These are phyloP conservation scores for Neoascia interrupta DNA, from an alignment of 2,888 invertebrate species.

Conservation along the genomic window DNA sequence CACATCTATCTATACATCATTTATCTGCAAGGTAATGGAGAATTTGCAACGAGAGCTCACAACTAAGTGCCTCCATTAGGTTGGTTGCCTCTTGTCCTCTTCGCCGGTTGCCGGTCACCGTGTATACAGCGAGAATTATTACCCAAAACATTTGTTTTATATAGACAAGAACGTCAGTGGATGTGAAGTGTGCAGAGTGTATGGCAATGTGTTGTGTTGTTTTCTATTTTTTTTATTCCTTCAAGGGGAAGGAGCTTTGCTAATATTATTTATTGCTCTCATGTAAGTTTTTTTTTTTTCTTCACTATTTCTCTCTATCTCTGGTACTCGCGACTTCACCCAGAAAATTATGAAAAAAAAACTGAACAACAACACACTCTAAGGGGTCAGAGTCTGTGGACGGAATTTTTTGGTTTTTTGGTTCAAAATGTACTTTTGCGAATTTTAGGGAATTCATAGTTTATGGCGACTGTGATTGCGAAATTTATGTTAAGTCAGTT, in stretches of 20 bases:
- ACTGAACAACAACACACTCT: conserved; percentile 16
- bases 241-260: conserved; percentile 42
- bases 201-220: conserved; percentile 12
- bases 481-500: conserved; percentile 65
- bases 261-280: conserved; percentile 64
- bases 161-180: conserved; percentile 62
- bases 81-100: conserved; percentile 41
- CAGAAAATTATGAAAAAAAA: conserved; percentile 6
- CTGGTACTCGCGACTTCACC: not conserved
- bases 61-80: conserved; percentile 67
- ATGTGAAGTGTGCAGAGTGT: conserved; percentile 33
- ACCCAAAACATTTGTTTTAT: conserved; percentile 67
- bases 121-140: conserved; percentile 68
- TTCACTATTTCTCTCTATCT: conserved; percentile 6
- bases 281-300: conserved; percentile 49
- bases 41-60: conserved; percentile 58
- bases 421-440: not conserved
- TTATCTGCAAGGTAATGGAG: conserved; percentile 62
- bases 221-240: too few species aligned
- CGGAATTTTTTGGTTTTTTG: conserved; percentile 1
- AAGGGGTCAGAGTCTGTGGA: conserved; percentile 51
- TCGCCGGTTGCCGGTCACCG: conserved; percentile 17
- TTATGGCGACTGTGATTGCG: conserved; percentile 49
- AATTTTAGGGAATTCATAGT: conserved; percentile 34
- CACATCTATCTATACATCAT: conserved; percentile 55